Conservation (phyloP, 2,113 vertebrate genomes). For the Podarcis raffonei region DNA sequence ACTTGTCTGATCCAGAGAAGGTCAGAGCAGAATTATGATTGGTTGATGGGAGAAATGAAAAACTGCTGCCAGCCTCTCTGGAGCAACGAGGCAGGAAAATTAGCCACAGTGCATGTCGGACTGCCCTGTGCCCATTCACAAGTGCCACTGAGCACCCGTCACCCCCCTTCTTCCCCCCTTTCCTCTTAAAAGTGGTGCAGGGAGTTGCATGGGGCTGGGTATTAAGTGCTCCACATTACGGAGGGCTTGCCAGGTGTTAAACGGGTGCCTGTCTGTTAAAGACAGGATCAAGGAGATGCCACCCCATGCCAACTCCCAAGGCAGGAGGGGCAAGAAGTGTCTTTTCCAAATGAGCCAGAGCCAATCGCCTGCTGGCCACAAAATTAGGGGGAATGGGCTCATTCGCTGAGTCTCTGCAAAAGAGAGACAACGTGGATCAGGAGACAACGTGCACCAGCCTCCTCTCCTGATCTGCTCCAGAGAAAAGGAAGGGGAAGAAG, state of each 20-base stretch:
- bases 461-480: background rate
- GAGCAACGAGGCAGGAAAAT: constrained; percentile 61
- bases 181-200: background rate
- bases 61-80: constrained; percentile 45
- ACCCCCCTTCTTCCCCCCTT: too few relatives aligned
- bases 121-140: too few relatives aligned
- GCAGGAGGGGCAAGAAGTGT: background rate
- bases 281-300: background rate
- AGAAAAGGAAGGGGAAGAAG: background rate
- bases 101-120: background rate
- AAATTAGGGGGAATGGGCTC: too few relatives aligned
- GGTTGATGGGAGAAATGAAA: constrained; percentile 56
- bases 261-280: background rate
- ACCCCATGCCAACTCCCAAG: background rate
- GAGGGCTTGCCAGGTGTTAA: too few relatives aligned
- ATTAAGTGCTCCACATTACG: background rate
- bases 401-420: background rate
- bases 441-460: background rate
- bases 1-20: constrained; percentile 58
- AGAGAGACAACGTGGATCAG: background rate
- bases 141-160: too few relatives aligned
- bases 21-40: constrained; percentile 41
- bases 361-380: background rate
- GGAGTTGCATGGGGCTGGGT: background rate
- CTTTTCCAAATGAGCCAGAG: too few relatives aligned